Percentiles rank a stretch among this genome's conserved stretches.
phyloP scores from a whole-genome alignment of 2,888 invertebrate genomes.

The Gastrophysa polygoni region DNA sequence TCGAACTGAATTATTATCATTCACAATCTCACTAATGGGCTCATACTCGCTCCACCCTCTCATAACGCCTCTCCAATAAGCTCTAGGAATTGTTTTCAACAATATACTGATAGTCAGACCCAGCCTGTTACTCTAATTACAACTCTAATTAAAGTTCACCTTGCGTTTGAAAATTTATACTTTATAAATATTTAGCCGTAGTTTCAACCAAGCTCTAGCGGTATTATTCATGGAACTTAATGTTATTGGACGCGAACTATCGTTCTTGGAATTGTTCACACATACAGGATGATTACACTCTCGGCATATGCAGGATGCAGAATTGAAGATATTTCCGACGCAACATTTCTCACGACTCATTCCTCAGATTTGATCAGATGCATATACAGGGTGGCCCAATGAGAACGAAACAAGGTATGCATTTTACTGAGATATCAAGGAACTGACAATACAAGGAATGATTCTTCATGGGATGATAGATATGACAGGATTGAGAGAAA shows the following conservation, averaged over 20 bases:
- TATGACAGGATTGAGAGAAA: no score
- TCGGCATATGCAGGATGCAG: no score
- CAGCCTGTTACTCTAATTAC: conserved; percentile 28
- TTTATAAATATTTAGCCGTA: conserved; percentile 18
- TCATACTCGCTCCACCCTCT: background rate
- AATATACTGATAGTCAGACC: conserved; percentile 25
- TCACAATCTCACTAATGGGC: background rate
- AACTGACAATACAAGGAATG: no score
- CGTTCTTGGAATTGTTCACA: no score
- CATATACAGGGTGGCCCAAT: no score
- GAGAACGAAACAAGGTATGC: no score
- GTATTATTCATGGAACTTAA: background rate
- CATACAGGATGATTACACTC: no score
- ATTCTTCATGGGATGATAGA: no score
- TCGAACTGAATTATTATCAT: background rate
- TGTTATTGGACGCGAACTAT: conserved; percentile 2
- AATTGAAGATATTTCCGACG: no score
- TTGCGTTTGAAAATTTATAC: conserved; percentile 6
- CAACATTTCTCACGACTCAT: no score
- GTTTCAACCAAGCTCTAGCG: background rate
- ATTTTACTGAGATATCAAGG: no score
- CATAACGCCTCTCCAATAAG: conserved; percentile 3
- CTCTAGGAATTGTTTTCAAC: conserved; percentile 13
- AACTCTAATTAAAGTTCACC: conserved; percentile 29
- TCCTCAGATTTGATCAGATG: no score